phyloP scores from a whole-genome alignment of 2,888 invertebrate genomes.

The Lasioglossum zephyrum region DNA sequence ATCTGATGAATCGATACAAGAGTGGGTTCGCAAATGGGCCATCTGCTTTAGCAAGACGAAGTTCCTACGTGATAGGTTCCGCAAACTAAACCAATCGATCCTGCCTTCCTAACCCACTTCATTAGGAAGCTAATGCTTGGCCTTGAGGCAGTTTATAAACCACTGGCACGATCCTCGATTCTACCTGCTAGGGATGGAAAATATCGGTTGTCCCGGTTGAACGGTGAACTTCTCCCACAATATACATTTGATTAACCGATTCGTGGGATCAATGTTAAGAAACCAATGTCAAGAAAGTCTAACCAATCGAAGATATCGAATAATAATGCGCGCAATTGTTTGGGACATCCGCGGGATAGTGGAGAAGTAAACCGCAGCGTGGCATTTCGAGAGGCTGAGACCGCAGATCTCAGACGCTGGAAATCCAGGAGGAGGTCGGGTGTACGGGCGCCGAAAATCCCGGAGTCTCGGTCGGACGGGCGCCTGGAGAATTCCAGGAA shows the following conservation, averaged over 20 bases:
- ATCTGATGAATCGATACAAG: neutral
- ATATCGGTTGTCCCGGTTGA: neutral
- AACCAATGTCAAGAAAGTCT: neutral
- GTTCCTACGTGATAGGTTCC: constrained; percentile 7
- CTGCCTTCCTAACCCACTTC: neutral
- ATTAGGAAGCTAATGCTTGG: constrained; percentile 8
- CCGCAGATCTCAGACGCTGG: neutral
- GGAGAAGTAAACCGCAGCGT: neutral
- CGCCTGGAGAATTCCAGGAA: neutral
- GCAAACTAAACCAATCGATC: constrained; percentile 11
- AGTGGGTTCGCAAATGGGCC: neutral
- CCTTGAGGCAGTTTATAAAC: constrained; percentile 14
- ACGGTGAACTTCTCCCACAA: neutral
- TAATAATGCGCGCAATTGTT: no score
- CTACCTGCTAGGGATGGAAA: neutral
- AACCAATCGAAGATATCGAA: no score
- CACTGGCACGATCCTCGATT: neutral
- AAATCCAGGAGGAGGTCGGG: neutral
- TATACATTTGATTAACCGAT: neutral
- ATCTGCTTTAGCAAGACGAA: neutral
- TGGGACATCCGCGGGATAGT: neutral
- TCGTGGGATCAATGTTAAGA: neutral
- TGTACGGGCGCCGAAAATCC: neutral
- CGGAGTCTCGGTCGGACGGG: neutral
- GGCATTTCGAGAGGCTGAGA: neutral